Base-by-base conservation (phyloP, 2,888 invertebrate species). In the Ormia ochracea region DNA sequence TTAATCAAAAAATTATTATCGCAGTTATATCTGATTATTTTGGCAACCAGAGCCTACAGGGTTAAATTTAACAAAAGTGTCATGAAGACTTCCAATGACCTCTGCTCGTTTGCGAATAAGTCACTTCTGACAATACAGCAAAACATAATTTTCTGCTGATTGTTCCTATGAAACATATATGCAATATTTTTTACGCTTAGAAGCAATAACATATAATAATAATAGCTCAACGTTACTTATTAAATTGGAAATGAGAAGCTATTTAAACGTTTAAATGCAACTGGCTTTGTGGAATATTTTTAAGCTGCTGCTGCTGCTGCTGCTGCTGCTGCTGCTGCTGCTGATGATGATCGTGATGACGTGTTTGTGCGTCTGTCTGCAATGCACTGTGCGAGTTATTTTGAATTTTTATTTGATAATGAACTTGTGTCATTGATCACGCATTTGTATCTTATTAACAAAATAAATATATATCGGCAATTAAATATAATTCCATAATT, bases 391-490 rank as follows among this genome's bases (percentile, higher is more conserved):
- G 23, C 23, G 41, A 72, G 21, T 43, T 41, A 17, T 50, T 52
- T 5, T 10, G 14, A 31, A 43, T 63, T 56, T 63, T 45, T 14
- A 45, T 38, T 52, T 56, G 76, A 66, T 76, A 76, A 80, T 80
- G 75, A 80, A 76, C 80, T 76, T 72, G 66, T 72, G 59, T 76
- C 59, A 80, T 68, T 72, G 76, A 48, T 72, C 52, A 70, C 45
- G 69, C 69, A 43, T 74, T 48, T 68, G 17, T 77, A 50, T 38
- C 28, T 38, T 36, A 43, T 14, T 9, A 38, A 23, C 17, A 65
- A 65, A 19, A n/a, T n/a, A n/a, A 17, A 14, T 33, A 59, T 31
- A 6, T 9, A 73, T 45, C 12, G 14, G 54, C 14, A 28, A 26
- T 41, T 21, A 28, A 28, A 36, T 65, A 14, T 41, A 41, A 59